Evolutionary conservation across 2,888 invertebrate species (phyloP), one percentile per base, ranked within the genome.

Genomic region (Philonicus albiceps): DNA sequence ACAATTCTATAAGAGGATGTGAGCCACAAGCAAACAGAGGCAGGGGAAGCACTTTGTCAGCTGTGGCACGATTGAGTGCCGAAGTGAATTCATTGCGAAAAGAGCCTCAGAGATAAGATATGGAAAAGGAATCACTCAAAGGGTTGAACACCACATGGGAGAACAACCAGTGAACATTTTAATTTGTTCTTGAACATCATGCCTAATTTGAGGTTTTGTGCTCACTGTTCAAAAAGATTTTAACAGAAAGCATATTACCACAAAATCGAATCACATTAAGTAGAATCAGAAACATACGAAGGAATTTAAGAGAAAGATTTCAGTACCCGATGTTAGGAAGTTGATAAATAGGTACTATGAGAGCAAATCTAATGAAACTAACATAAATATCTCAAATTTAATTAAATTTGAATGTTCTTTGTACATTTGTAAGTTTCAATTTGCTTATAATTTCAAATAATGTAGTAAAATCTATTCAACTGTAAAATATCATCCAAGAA

Each of bases 71-170:
- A 19, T 76, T 76, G 11, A 76, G 43, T 76, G 3, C 7, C 76
- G 37, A 37, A 76, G 76, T 76, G 76, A 76, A 76, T 76, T 37
- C 40, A 76, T 76, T 76, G 22, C 7, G 34, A 76, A 76, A 76
- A 76, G 76, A 37, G 76, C 37, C 11, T 37, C 76, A 76, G 1
- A 74, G 16, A 31, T 34, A 74, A 74, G 74, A 30, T n/a, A 5
- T 31, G 19, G 34, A 74, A 74, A 31, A 74, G 19, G 37, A 19
- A 19, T 76, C 40, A 40, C 40, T 19, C 76, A 40, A 13, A 22
- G 37, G 76, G 40, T 76, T 40, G 22, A 76, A 76, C 40, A 76
- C 0, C 76, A 76, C 37, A 76, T 76, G 40, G 76, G 13, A 7
- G 40, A 76, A 76, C 76, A 76, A 76, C 76, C n/a, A 76, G 8